Percentiles rank a stretch among this genome's conserved stretches.
phyloP scores from a whole-genome alignment of 2,888 invertebrate species.

The Lobophora halterata region DNA sequence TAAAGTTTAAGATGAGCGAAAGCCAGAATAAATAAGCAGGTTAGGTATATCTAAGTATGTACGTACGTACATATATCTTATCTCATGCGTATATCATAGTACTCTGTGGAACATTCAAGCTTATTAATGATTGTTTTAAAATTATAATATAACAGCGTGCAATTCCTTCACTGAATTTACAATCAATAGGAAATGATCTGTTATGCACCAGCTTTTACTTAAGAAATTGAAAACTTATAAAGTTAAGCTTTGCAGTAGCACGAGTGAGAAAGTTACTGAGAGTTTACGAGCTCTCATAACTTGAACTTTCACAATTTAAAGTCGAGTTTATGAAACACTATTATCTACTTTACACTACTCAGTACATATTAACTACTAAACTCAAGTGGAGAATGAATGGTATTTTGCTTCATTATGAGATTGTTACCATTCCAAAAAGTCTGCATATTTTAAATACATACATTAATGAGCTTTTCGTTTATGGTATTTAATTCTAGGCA shows the following conservation, averaged over 20 bases:
- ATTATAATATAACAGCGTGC: no score
- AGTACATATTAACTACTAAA: no score
- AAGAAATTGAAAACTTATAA: slow-evolving; percentile 5
- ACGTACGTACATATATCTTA: no score
- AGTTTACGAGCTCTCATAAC: slow-evolving; percentile 3
- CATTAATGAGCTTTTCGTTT: slow-evolving; percentile 2
- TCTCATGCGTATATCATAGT: no score
- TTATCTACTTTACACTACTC: slow-evolving; percentile 1
- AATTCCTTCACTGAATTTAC: no score
- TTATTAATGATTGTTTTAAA: no score
- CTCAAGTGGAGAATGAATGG: no score
- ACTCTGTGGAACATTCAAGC: no score
- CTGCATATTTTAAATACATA: slow-evolving; percentile 3
- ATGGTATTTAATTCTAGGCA: no score
- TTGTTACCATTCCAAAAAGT: slow-evolving; percentile 11
- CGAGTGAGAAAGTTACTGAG: slow-evolving; percentile 1
- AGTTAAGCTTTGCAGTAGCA: slow-evolving; percentile 3
- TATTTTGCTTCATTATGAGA: slow-evolving; percentile 12
- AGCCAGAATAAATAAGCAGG: no score
- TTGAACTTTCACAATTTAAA: slow-evolving; percentile 1
- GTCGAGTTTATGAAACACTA: slow-evolving; percentile 5
- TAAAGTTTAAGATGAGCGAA: no score
- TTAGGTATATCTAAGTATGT: no score
- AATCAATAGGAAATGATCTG: background rate
- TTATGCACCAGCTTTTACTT: slow-evolving; percentile 6